Evolutionary conservation across 1,140 invertebrate species (phyloP).

Genomic region (Dysdera silvatica): DNA sequence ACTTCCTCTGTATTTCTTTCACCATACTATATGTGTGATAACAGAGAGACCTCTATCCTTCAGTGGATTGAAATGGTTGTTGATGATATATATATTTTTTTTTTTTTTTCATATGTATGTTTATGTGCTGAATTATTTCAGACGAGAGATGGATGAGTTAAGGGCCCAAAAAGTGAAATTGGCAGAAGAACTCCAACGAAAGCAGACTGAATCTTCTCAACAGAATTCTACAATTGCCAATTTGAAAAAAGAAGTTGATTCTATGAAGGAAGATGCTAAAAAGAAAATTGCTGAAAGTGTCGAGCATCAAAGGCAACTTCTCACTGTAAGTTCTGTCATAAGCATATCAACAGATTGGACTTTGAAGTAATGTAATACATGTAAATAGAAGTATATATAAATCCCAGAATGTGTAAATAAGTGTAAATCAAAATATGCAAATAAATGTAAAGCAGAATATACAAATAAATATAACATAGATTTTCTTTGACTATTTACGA

Average conservation of each 20-base stretch:
- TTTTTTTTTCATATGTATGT: neutral
- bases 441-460: too few relatives aligned
- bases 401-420: neutral
- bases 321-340: slow-evolving; percentile 43
- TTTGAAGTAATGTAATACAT: neutral
- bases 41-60: too few relatives aligned
- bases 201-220: slow-evolving; percentile 36
- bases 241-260: slow-evolving; percentile 40
- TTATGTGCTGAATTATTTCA: slow-evolving; percentile 50
- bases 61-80: too few relatives aligned
- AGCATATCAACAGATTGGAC: neutral
- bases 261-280: slow-evolving; percentile 36
- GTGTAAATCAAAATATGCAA: too few relatives aligned
- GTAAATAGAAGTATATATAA: neutral
- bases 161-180: slow-evolving; percentile 63
- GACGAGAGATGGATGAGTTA: slow-evolving; percentile 60
- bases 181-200: slow-evolving; percentile 56
- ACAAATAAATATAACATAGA: too few relatives aligned
- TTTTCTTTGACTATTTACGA: too few relatives aligned
- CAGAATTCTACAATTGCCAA: slow-evolving; percentile 22
- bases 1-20: too few relatives aligned
- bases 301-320: slow-evolving; percentile 66
- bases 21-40: too few relatives aligned
- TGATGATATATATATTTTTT: too few relatives aligned
- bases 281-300: slow-evolving; percentile 47